phyloP scores from a whole-genome alignment of 2,797 vertebrate genomes.

The Ctenochaetus hawaiiensis region DNA sequence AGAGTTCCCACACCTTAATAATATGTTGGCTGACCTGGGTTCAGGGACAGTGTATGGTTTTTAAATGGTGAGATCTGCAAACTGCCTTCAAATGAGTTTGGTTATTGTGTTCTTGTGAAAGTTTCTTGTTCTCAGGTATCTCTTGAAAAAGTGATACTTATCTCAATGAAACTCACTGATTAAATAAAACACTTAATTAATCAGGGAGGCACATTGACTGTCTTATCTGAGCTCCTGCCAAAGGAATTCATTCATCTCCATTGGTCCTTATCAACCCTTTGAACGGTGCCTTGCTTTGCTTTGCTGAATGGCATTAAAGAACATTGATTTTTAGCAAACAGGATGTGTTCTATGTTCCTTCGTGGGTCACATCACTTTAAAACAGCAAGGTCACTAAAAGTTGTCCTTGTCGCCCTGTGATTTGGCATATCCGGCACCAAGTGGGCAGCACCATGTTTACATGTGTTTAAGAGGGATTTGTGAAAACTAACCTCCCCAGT shows the following conservation, averaged over 20 bases:
- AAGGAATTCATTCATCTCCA: neutral
- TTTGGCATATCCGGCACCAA: neutral
- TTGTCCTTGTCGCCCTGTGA: neutral
- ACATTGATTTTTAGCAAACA: neutral
- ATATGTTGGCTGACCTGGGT: no score
- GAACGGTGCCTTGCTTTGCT: neutral
- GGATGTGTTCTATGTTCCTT: neutral
- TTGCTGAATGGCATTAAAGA: neutral
- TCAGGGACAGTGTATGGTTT: no score
- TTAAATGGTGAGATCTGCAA: no score
- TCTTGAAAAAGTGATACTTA: no score
- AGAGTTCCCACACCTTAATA: no score
- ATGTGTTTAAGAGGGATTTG: neutral
- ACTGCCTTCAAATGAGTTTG: no score
- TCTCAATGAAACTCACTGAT: no score
- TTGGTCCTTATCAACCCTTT: neutral
- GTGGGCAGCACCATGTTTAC: neutral
- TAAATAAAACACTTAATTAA: neutral
- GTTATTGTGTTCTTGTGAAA: no score
- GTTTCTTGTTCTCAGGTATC: no score
- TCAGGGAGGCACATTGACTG: neutral
- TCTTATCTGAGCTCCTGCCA: neutral
- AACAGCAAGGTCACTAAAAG: neutral
- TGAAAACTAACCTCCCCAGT: slow-evolving; percentile 89
- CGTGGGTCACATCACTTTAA: neutral